Evolutionary conservation across 2,888 invertebrate species (phyloP).

Genomic region (Pachymerium ferrugineum): DNA sequence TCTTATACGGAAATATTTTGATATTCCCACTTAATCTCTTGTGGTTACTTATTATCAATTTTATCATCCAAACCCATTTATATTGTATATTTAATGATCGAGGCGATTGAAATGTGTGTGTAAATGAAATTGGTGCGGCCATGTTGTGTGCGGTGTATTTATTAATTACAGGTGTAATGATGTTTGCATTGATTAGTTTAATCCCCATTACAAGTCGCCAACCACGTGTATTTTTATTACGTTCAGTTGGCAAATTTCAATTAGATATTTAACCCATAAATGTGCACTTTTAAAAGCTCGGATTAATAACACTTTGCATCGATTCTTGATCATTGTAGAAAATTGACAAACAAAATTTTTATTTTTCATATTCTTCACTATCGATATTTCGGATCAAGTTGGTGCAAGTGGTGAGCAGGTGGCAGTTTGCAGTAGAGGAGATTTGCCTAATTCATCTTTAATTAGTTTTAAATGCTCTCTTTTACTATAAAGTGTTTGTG

Average conservation of each 20-base stretch:
- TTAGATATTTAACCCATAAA: background rate
- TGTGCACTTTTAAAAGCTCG: background rate
- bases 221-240: conserved; percentile 9
- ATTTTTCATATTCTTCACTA: background rate
- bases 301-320: background rate
- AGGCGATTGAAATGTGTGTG: background rate
- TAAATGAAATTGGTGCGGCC: conserved; percentile 15
- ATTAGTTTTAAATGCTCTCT: conserved; percentile 22
- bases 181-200: conserved; percentile 22
- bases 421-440: conserved; percentile 4
- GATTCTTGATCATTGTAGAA: background rate
- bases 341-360: conserved; percentile 6
- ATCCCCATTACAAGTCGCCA: conserved; percentile 13
- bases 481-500: conserved; percentile 16
- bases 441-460: conserved; percentile 22
- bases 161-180: conserved; percentile 27
- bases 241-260: conserved; percentile 1
- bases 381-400: background rate
- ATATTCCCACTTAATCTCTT: no score
- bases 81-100: conserved; percentile 7
- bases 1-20: no score
- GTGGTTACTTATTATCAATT: background rate
- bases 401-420: background rate
- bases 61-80: conserved; percentile 4
- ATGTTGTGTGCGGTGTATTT: background rate